Base-by-base conservation (phyloP, 2,888 invertebrate species). In the Gnatocerus cornutus region DNA sequence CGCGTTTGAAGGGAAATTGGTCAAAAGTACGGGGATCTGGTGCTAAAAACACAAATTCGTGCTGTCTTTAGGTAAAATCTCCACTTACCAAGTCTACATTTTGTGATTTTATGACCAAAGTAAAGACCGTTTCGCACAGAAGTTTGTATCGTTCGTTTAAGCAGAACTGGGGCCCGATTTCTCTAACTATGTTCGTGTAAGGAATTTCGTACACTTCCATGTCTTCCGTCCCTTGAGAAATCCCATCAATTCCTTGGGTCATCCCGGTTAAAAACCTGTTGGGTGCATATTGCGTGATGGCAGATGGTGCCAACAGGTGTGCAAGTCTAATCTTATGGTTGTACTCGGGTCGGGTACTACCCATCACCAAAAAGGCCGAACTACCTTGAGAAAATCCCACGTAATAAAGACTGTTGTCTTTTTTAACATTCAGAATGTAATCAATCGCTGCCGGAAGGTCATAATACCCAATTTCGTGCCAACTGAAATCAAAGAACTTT, bases 361-460 rank as follows among this genome's bases (percentile, higher is more conserved):
- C 86, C 90, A 92, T 88, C 0, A 92, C 90, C 79, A 88, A 93
- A 80, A 91, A 92, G 0, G 85, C 78, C 0, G 92, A 91, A 0
- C 91, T 90, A 5, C 95, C 95, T 82, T 91, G 91, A 0, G 95
- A 96, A 81, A 95, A 94, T 0, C 96, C 96, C 0, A 93, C 84
- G 80, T 95, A 95, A 77, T 92, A 91, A 0, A 96, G 78, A 56
- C 89, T 85, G 0, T 87, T 73, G 21, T 87, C 85, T 0, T 88
- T 87, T 0, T 94, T 92, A 1, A 75, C 56, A 0, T 81, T 77
- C 0, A 92, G 83, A 10, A 91, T 86, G 78, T 91, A 90, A 80
- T 97, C 92, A 48, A 98, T 91, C 86, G 91, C 92, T 0, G 92
- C 89, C 0, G 96, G 95, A n/a, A 97, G 79, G 83, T 97, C 97